These are phyloP conservation scores for Ahaetulla prasina DNA, from an alignment of 2,113 vertebrate species.

Conservation along the genomic window DNA sequence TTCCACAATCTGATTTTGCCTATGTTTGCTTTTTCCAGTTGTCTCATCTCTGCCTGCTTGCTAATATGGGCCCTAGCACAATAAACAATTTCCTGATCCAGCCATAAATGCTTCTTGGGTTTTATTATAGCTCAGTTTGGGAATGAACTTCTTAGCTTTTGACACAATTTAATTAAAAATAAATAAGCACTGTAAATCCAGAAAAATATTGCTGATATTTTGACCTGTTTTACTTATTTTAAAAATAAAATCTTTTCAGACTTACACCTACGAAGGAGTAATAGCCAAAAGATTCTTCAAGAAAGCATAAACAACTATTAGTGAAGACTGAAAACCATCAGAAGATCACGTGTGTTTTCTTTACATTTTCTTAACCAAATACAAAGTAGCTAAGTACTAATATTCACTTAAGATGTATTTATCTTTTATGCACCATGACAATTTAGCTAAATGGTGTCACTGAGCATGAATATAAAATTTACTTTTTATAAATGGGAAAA, in stretches of 20 bases:
- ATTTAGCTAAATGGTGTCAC: not conserved
- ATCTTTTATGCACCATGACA: not conserved
- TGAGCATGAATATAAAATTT: slow-evolving; percentile 18
- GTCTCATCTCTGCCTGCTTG: not conserved
- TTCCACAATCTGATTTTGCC: not conserved
- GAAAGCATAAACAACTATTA: slow-evolving; percentile 60
- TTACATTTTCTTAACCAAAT: not conserved
- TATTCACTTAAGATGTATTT: slow-evolving; percentile 3
- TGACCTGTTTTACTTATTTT: slow-evolving; percentile 8
- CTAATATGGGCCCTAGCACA: not conserved
- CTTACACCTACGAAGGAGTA: slow-evolving; percentile 85
- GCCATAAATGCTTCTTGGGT: not conserved
- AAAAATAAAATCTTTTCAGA: slow-evolving; percentile 68
- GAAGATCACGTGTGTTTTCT: not conserved
- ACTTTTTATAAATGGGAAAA: slow-evolving; percentile 13
- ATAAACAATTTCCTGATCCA: not conserved
- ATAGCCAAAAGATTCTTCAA: slow-evolving; percentile 90
- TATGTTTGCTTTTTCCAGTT: not conserved
- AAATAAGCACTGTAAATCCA: not conserved
- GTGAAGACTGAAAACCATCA: not conserved
- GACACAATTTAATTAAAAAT: not conserved
- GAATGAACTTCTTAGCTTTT: not conserved
- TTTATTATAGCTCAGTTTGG: not conserved
- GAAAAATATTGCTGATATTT: not conserved
- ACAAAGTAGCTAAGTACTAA: not conserved